Evolutionary conservation across 2,113 vertebrate genomes (phyloP), one percentile per base, ranked within the genome.

Genomic region (Thalassoma bifasciatum): DNA sequence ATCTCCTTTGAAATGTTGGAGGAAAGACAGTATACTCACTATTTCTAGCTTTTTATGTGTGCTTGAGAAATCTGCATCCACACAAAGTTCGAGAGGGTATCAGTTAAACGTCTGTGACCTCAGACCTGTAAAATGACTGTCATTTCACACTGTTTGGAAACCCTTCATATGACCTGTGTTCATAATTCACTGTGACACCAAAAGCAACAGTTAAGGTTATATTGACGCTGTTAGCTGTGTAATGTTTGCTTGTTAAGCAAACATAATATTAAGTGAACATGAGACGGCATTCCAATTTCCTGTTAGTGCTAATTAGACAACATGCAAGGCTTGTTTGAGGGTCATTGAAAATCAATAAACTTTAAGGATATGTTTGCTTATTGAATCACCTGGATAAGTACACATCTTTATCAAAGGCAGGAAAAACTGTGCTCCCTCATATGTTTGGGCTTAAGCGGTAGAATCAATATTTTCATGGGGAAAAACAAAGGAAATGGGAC

Each of bases 201-300:
- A 75, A 47, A 58, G 30, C 78, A 79, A 38, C 26, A 72, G 59
- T 82, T 75, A 56, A 19, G 36, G 67, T 70, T 78, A 70, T 84
- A 75, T 76, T 72, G 50, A 53, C 42, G 24, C 14, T 5, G 37
- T 46, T 66, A 54, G 1, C 14, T 1, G 1, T 21, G 24, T 24
- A 19, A 1, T 82, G 64, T 86, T 83, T 82, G 54, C 53, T 65
- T 42, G 40, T 70, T 82, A 37, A 24, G 69, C 66, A 47, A 62
- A 79, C 1, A 51, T 42, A 74, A 47, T 66, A 70, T 71, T n/a
- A 46, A 42, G 56, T 22, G 8, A 86, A 46, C 42, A 81, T 44
- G 26, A 37, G 42, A 14, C 42, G 58, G 47, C 34, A 58, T 65
- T 88, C 83, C 77, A 87, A 90, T 89, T 86, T 90, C 86, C 85